A percentile compares a stretch with the other conserved stretches of the same genome.
phyloP scores from a whole-genome alignment of 2,797 vertebrate genomes.

The Holocentrus rufus region DNA sequence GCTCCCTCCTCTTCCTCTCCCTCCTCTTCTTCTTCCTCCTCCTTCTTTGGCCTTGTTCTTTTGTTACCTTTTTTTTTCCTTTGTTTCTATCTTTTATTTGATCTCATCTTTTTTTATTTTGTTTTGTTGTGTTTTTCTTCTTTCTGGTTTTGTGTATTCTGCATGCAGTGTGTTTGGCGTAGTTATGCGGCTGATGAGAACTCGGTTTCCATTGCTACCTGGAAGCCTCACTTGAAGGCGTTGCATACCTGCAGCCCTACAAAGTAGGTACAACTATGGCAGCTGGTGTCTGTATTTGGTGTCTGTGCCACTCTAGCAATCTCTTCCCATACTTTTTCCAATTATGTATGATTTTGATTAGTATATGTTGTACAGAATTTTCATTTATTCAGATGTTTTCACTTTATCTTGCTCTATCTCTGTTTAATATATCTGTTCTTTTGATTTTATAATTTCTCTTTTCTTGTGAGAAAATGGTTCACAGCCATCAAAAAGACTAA shows the following conservation, averaged over 20 bases:
- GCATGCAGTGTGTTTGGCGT: conserved; percentile 97
- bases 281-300: conserved; percentile 82
- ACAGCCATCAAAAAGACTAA: conserved; percentile 60
- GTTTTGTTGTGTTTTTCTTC: conserved; percentile 47
- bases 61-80: conserved; percentile 35
- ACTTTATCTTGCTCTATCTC: conserved; percentile 28
- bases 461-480: conserved; percentile 39
- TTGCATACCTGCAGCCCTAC: conserved; percentile 98
- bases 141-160: conserved; percentile 78
- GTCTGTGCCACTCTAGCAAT: conserved; percentile 75
- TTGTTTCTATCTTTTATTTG: conserved; percentile 49
- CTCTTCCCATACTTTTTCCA: not conserved
- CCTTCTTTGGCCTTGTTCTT: conserved; percentile 37
- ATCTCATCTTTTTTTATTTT: conserved; percentile 54
- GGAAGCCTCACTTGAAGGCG: conserved; percentile 99
- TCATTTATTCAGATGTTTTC: conserved; percentile 25
- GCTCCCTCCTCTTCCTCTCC: conserved; percentile 71
- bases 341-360: conserved; percentile 48
- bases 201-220: conserved; percentile 99
- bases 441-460: conserved; percentile 3
- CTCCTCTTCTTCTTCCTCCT: conserved; percentile 61
- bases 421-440: conserved; percentile 16
- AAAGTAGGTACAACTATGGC: conserved; percentile 95
- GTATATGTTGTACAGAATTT: conserved; percentile 55
- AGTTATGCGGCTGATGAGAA: conserved; percentile 99